Percentiles rank a stretch among this genome's conserved stretches.
phyloP scores from a whole-genome alignment of 2,113 vertebrate species.

The Narcine bancroftii region DNA sequence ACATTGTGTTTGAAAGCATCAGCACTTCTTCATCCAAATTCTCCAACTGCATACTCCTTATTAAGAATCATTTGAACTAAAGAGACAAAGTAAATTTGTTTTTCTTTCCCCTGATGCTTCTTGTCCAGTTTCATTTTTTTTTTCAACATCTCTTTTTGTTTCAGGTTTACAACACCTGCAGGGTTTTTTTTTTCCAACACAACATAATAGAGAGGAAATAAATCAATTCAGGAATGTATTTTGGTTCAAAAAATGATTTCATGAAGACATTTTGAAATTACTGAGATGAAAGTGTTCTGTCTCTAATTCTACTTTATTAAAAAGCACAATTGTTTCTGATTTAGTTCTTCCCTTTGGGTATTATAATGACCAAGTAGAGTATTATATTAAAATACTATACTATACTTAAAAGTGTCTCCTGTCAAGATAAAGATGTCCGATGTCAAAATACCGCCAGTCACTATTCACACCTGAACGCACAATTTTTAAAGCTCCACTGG shows the following conservation, averaged over 20 bases:
- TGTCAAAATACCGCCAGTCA: neutral
- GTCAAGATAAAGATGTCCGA: neutral
- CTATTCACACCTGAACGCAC: no score
- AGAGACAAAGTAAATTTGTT: no score
- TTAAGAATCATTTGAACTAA: neutral
- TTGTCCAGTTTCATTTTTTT: no score
- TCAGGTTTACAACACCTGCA: no score
- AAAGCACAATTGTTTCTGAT: neutral
- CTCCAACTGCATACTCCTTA: neutral
- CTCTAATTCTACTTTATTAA: neutral
- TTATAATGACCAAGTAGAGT: no score
- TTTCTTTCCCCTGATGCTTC: no score
- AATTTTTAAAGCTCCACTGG: neutral
- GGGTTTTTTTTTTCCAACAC: no score
- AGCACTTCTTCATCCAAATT: neutral
- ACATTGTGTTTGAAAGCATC: neutral
- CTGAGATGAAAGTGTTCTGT: neutral
- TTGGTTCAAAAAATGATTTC: neutral
- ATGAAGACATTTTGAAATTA: neutral
- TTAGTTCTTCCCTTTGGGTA: neutral
- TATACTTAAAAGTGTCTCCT: neutral
- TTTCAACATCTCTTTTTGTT: no score
- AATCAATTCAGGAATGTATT: neutral
- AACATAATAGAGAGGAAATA: neutral
- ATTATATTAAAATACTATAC: no score